These are phyloP conservation scores for Stomatorhinus ivindoensis DNA, from an alignment of 2,113 vertebrate species.

Conservation along the genomic window DNA sequence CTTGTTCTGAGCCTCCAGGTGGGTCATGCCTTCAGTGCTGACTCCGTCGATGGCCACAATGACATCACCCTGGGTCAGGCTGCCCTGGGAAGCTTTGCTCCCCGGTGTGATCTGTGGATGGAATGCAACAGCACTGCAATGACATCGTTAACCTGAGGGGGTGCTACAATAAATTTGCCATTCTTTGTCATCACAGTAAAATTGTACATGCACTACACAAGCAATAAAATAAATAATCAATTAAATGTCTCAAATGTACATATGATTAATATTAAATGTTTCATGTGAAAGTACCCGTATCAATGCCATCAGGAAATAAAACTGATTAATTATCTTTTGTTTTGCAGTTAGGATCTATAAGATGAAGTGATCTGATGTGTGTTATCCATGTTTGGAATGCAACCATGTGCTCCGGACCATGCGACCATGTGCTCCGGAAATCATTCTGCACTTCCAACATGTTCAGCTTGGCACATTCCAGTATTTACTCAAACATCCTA, in stretches of 20 bases:
- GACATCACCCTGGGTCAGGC: slow-evolving; percentile 85
- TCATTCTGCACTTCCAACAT: neutral
- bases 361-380: neutral
- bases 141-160: neutral
- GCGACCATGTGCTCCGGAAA: neutral
- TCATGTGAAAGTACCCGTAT: neutral
- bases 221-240: neutral
- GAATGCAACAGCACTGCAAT: slow-evolving; percentile 3
- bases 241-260: neutral
- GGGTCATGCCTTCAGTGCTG: slow-evolving; percentile 91
- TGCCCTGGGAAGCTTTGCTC: slow-evolving; percentile 85
- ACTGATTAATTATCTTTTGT: neutral
- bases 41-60: slow-evolving; percentile 94
- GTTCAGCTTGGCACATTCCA: neutral
- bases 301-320: neutral
- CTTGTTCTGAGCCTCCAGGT: slow-evolving; percentile 97
- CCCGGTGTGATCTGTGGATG: slow-evolving; percentile 81
- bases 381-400: neutral
- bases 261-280: neutral
- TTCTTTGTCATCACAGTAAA: neutral
- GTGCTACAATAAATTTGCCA: neutral
- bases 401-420: neutral
- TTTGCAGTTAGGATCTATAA: neutral
- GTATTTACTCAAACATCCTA: neutral
- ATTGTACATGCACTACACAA: neutral